phyloP scores from a whole-genome alignment of 2,888 invertebrate genomes.

The Bellardia pandia region DNA sequence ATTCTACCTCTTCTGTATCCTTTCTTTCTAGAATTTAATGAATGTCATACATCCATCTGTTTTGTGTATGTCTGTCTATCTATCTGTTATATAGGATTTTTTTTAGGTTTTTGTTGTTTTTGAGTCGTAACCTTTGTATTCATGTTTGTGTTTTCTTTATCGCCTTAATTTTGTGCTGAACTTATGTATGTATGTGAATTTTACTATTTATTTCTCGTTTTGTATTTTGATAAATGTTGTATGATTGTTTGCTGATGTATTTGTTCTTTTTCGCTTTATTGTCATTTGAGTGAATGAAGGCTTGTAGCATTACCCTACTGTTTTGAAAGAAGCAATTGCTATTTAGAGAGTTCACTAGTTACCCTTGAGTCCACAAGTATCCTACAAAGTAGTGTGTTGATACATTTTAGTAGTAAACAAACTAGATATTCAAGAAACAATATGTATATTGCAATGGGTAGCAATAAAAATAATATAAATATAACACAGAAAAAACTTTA shows the following conservation, averaged over 20 bases:
- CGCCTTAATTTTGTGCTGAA: not conserved
- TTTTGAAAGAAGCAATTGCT: too few relatives aligned
- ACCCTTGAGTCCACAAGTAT: too few relatives aligned
- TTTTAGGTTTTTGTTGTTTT: slow-evolving; percentile 1
- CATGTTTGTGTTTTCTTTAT: slow-evolving; percentile 27
- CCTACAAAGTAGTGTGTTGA: too few relatives aligned
- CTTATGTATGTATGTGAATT: not conserved
- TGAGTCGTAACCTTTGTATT: slow-evolving; percentile 5
- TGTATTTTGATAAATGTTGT: slow-evolving; percentile 3
- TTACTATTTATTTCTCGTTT: not conserved
- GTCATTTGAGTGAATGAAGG: not conserved
- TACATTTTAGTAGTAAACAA: too few relatives aligned
- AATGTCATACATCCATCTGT: slow-evolving; percentile 18
- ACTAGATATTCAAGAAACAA: too few relatives aligned
- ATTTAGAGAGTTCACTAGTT: too few relatives aligned
- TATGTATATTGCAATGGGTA: too few relatives aligned
- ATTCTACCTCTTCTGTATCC: not conserved
- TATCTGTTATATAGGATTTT: not conserved
- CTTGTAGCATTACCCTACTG: too few relatives aligned
- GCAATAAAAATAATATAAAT: too few relatives aligned
- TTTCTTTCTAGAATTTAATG: not conserved
- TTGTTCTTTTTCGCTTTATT: not conserved
- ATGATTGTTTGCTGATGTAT: not conserved
- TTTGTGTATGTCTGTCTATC: not conserved
- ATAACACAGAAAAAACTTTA: too few relatives aligned